Evolutionary conservation across 2,113 vertebrate species (phyloP).

Genomic region (Sapajus apella): DNA sequence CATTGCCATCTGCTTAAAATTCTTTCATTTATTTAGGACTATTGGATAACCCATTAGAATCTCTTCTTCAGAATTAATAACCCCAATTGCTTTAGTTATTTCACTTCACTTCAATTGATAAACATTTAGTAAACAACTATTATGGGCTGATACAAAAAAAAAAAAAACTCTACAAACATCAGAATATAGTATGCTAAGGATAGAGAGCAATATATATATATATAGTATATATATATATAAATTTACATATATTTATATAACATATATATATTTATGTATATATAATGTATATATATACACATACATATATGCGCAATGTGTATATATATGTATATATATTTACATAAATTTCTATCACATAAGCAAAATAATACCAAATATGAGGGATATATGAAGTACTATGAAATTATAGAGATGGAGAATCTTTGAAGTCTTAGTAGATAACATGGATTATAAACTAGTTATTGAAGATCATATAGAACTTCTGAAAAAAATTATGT

Average conservation of each 20-base stretch:
- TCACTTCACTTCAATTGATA: background rate
- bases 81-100: conserved; percentile 6
- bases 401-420: background rate
- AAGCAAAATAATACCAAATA: background rate
- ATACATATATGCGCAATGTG: too few relatives aligned
- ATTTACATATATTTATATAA: too few relatives aligned
- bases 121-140: background rate
- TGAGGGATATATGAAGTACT: background rate
- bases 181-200: background rate
- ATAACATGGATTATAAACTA: background rate
- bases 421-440: background rate
- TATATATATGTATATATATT: too few relatives aligned
- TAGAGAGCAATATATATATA: background rate
- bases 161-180: background rate
- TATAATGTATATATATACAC: too few relatives aligned
- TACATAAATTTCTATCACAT: background rate
- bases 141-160: background rate
- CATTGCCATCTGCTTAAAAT: background rate
- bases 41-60: background rate
- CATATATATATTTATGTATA: too few relatives aligned
- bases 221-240: too few relatives aligned
- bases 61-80: conserved; percentile 1
- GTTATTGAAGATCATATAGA: background rate
- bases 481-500: background rate
- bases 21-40: background rate